phyloP scores from a whole-genome alignment of 2,888 invertebrate species.

The Germaria angustata region DNA sequence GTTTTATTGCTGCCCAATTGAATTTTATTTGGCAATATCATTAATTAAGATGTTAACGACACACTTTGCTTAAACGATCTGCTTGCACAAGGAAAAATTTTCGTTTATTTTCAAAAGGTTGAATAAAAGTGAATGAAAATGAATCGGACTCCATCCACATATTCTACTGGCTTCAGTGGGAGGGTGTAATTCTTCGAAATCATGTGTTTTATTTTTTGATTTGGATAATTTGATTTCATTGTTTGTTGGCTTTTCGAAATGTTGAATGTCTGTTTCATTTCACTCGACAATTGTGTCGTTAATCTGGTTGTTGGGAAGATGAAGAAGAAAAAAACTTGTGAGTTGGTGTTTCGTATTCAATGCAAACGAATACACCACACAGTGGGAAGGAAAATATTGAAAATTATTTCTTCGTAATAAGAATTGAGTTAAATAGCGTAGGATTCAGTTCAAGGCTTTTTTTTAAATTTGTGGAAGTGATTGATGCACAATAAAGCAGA shows the following conservation, averaged over 20 bases:
- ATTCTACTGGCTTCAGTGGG: not conserved
- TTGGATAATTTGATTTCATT: conserved; percentile 32
- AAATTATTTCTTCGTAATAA: not conserved
- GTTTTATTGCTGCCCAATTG: conserved; percentile 18
- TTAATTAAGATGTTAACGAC: conserved; percentile 55
- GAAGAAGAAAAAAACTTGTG: conserved; percentile 21
- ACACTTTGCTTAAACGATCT: conserved; percentile 30
- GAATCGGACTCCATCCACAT: not conserved
- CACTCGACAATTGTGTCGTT: conserved; percentile 75
- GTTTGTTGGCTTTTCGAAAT: conserved; percentile 23
- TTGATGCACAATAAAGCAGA: too few relatives aligned
- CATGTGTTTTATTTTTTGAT: not conserved
- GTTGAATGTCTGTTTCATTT: conserved; percentile 74
- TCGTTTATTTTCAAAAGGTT: conserved; percentile 27
- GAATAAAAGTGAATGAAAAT: not conserved
- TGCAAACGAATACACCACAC: not conserved
- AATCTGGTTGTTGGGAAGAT: conserved; percentile 50
- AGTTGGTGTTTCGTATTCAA: conserved; percentile 20
- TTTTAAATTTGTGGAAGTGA: not conserved
- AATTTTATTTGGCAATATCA: conserved; percentile 32
- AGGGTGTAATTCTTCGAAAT: conserved; percentile 24
- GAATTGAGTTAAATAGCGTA: not conserved
- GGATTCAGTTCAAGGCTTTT: not conserved
- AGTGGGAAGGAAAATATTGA: not conserved
- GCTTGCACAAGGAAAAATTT: not conserved